These are phyloP conservation scores for Ailurus styani DNA, from an alignment of 2,113 vertebrate genomes.

Conservation along the genomic window DNA sequence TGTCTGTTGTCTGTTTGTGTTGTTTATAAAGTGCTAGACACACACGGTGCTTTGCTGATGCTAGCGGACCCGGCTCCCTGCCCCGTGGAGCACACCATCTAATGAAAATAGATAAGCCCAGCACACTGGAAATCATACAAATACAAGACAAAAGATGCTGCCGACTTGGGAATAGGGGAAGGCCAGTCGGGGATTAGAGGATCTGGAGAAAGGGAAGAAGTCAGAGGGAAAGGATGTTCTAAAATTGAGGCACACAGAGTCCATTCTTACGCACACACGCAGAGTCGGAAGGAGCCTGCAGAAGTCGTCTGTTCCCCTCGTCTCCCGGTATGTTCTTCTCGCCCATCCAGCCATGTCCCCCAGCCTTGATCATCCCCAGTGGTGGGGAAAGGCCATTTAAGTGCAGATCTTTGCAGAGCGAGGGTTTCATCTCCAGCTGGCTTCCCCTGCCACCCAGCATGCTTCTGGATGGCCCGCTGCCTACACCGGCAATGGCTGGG, in stretches of 20 bases:
- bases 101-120: constrained; percentile 15
- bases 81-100: neutral
- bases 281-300: neutral
- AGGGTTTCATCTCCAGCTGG: constrained; percentile 1
- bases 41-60: neutral
- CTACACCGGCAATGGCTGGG: neutral
- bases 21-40: neutral
- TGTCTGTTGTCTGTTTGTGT: neutral
- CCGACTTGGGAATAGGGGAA: neutral
- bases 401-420: neutral
- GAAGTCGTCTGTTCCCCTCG: too few species aligned
- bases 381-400: neutral
- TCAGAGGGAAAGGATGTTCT: neutral
- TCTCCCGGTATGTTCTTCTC: neutral
- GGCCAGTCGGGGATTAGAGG: neutral
- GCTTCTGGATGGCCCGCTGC: neutral
- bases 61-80: neutral
- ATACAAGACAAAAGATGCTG: neutral
- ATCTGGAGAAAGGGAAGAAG: neutral
- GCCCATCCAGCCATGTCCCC: neutral
- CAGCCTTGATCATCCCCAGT: neutral
- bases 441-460: neutral
- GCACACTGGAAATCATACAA: neutral
- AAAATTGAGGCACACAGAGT: neutral
- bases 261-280: neutral